Conservation (phyloP, 2,797 vertebrate genomes). For the Nannoperca obscura region DNA sequence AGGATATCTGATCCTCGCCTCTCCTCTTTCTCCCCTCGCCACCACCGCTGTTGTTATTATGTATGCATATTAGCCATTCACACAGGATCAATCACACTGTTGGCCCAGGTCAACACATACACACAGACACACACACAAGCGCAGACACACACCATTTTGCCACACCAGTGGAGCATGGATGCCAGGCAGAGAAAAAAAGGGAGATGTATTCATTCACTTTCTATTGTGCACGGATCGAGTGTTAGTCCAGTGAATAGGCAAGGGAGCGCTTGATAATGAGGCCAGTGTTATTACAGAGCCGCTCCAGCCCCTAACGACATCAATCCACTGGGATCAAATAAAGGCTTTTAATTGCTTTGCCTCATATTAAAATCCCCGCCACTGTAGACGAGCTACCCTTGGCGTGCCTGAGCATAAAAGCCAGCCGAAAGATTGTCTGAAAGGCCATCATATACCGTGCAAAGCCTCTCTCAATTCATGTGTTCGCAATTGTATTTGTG, state of each 20-base stretch:
- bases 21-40: constrained; percentile 62
- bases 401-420: constrained; percentile 80
- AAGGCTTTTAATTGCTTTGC: constrained; percentile 87
- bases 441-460: constrained; percentile 66
- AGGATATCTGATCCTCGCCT: constrained; percentile 79
- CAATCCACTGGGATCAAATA: constrained; percentile 83
- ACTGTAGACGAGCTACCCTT: constrained; percentile 70
- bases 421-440: constrained; percentile 65
- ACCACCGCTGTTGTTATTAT: constrained; percentile 71
- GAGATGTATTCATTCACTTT: constrained; percentile 84
- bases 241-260: constrained; percentile 81
- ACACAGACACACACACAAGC: constrained; percentile 48
- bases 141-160: constrained; percentile 68
- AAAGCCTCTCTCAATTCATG: constrained; percentile 55
- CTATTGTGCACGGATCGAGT: constrained; percentile 83
- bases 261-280: constrained; percentile 81
- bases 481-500: constrained; percentile 73
- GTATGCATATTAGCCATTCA: constrained; percentile 82
- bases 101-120: constrained; percentile 69
- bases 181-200: constrained; percentile 73
- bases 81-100: constrained; percentile 72
- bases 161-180: constrained; percentile 75
- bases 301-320: constrained; percentile 79
- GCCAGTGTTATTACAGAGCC: constrained; percentile 82
- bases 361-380: constrained; percentile 80